Evolutionary conservation across 2,888 invertebrate genomes (phyloP), one percentile per base, ranked within the genome.

Genomic region (Octodonta nipae): DNA sequence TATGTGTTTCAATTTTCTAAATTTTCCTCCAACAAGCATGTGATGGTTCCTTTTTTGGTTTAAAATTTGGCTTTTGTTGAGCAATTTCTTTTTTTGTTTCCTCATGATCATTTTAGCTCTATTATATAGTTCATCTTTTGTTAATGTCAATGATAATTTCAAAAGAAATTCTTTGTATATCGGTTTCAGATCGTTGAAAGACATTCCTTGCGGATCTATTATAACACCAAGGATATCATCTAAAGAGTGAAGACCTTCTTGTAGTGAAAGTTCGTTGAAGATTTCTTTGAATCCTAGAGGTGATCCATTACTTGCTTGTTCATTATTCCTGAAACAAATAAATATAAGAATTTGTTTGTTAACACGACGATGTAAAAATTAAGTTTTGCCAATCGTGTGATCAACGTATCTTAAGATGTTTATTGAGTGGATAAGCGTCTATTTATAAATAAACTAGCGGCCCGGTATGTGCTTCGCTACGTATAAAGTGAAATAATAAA

Each of bases 121-220:
- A 55, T 86, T 83, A 55, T 86, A 89, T 40, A 89, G 68, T 61
- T 89, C 88, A 52, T 89, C 88, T 63, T 87, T 86, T n/a, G 87
- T 88, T 36, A 89, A 63, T 0, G 88, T 88, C 0, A 88, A 77
- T 2, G 88, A 85, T 41, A 89, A 63, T 61, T 88, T 88, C 20
- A 88, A 61, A 28, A 89, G 65, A 54, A 89, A 85, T 62, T 88
- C 88, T 58, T 88, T 86, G 57, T 89, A 88, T 40, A 88, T 81
- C 26, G 88, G 88, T 58, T 87, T 87, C 38, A 89, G 68, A 53
- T 88, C 87, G 64, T 88, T 88, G 60, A 87, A 88, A 33, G 86
- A 86, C 87, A 88, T 88, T 37, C 88, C 88, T 58, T 88, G 85
- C 17, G 86, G 78, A 60, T 87, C 84, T 49, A 89, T 85, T 55